Base-by-base conservation (phyloP, 2,888 invertebrate species). In the Drosophila barbarae region DNA sequence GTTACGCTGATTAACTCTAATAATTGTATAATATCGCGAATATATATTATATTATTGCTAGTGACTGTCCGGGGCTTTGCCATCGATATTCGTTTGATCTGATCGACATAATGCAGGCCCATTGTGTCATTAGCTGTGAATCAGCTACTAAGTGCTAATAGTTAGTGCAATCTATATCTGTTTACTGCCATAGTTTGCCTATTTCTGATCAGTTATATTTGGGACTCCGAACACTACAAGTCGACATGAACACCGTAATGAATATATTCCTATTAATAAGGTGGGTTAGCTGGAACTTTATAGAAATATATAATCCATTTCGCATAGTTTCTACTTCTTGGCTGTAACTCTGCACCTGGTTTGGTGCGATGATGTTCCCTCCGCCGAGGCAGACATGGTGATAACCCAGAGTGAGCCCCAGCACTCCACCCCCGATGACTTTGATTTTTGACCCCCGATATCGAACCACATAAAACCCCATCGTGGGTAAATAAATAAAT, bases 401-500 rank as follows among this genome's bases (percentile, higher is more conserved):
- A 53, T 68, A 21, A 68, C 67, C 3, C 51, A 68, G n/a, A 70
- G 67, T 36, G 67, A 68, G 10, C 61, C 61, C 2, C 30, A 36
- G 21, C 63, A 52, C 41, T 32, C 63, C 15, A 70, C 67, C 3
- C 52, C 47, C 10, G 67, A 67, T 49, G 61, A 69, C 64, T 41
- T 69, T n/a, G 46, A 67, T 39, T 35, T 46, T 47, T 64, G 52
- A 60, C 13, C 46, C 44, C 18, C 12, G 21, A 26, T 30, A 18
- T 7, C 9, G 28, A 26, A 26, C 26, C 15, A 9, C 3, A 18
- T n/a, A 23, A 36, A 54, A 5, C 35, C 15, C 18, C 10, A 30
- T 3, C 6, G 65, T 55, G 28, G 21, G 8, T 12, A 50, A 38
- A 49, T 39, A 35, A 67, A 60, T 52, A 34, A n/a, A 26, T 32